phyloP scores from a whole-genome alignment of 92 coral and sea anemone genomes.

The Galaxea fascicularis region DNA sequence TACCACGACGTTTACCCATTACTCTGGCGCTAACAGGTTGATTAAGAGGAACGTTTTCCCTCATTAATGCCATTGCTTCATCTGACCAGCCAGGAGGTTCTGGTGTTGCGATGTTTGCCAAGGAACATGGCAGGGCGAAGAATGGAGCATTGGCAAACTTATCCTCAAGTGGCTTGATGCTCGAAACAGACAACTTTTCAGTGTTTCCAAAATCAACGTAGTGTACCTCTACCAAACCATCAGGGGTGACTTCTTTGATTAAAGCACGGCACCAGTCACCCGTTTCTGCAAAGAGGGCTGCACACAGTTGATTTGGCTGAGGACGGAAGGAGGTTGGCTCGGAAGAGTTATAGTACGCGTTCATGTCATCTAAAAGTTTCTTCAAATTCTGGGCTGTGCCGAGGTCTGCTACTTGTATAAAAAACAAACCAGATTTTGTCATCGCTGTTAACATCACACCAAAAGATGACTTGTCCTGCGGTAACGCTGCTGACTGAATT shows the following conservation, averaged over 20 bases:
- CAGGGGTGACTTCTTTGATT: slow-evolving; percentile 55
- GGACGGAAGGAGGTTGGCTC: slow-evolving; percentile 55
- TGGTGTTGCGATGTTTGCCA: slow-evolving; percentile 64
- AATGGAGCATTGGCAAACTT: slow-evolving; percentile 62
- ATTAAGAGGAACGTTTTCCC: slow-evolving; percentile 54
- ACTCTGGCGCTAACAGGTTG: slow-evolving; percentile 41
- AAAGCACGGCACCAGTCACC: slow-evolving; percentile 84
- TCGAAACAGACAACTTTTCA: slow-evolving; percentile 59
- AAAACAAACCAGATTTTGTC: slow-evolving; percentile 60
- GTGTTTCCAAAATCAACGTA: slow-evolving; percentile 91
- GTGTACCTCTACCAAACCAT: slow-evolving; percentile 50
- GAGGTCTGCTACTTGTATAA: slow-evolving; percentile 67
- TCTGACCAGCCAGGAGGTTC: slow-evolving; percentile 68
- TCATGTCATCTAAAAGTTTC: slow-evolving; percentile 47
- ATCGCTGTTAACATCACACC: slow-evolving; percentile 79
- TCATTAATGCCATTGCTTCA: slow-evolving; percentile 71
- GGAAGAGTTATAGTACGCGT: slow-evolving; percentile 49
- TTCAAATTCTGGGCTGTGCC: slow-evolving; percentile 39
- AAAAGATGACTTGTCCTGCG: slow-evolving; percentile 49
- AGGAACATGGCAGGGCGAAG: slow-evolving; percentile 80
- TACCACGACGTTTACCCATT: slow-evolving; percentile 39
- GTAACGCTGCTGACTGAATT: slow-evolving; percentile 42
- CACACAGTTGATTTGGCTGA: slow-evolving; percentile 67
- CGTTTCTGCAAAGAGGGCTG: slow-evolving; percentile 56
- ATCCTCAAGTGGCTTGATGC: slow-evolving; percentile 71